Base-by-base conservation (phyloP, 2,797 vertebrate genomes). In the Acipenser transmontanus region DNA sequence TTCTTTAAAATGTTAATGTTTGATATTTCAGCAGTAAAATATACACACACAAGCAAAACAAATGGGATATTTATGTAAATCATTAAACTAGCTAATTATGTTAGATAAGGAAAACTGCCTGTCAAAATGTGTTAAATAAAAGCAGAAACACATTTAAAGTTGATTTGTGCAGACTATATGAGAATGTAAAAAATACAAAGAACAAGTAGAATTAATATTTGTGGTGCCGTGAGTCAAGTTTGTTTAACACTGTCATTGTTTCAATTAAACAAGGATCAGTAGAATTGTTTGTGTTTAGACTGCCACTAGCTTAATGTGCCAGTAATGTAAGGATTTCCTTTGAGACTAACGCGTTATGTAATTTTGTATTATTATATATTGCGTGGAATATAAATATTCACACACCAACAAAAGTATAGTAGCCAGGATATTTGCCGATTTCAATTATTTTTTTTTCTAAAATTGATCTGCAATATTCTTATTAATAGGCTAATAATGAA, bases 161-260 rank as follows among this genome's bases (percentile, higher is more conserved):
- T 34, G 34, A 34, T 34, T 34, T 34, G 34, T 34, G 34, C 34
- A 34, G 34, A 34, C 34, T 34, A 34, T 0, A 34, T 4, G 34
- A 34, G 84, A 78, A 81, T 71, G 75, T 70, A 34, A 76, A 77
- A 70, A 61, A 70, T 79, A 74, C 78, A 75, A 70, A 81, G 72
- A 72, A 73, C 77, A 34, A 34, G 84, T 71, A 75, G 34, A 34
- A 76, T 69, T 76, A 88, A 84, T 71, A 75, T 87, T 89, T 90
- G 86, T 84, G 79, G 84, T 79, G 51, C 81, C 79, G 75, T 13
- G 79, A 89, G 91, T 94, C 89, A 94, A 90, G 91, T 95, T 95
- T 92, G 91, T 84, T 91, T 93, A 93, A 95, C 91, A 90, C 84
- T 86, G 81, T 82, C 85, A 89, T 91, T 91, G 92, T 93, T 88